Evolutionary conservation across 2,888 invertebrate genomes (phyloP).

Genomic region (Selenia dentaria): DNA sequence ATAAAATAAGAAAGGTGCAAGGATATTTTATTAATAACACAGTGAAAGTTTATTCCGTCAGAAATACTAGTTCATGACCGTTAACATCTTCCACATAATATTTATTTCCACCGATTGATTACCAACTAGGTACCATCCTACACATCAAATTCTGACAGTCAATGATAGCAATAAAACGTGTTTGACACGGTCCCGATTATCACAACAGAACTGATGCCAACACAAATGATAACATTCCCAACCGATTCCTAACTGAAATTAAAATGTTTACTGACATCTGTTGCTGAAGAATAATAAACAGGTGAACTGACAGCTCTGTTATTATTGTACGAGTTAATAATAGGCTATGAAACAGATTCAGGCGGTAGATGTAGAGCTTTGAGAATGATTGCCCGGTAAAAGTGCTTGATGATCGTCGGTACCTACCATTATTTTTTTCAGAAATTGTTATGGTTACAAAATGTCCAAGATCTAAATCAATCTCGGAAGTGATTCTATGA

Average conservation of each 20-base stretch:
- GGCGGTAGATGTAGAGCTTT: background rate
- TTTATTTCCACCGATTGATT: slow-evolving; percentile 3
- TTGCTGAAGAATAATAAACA: slow-evolving; percentile 23
- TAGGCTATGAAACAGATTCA: slow-evolving; percentile 3
- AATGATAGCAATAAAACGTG: slow-evolving; percentile 15
- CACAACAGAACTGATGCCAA: slow-evolving; percentile 18
- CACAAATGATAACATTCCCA: slow-evolving; percentile 17
- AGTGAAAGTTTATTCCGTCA: too few relatives aligned
- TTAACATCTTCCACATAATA: background rate
- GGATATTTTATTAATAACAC: too few relatives aligned
- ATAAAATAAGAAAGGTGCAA: too few relatives aligned
- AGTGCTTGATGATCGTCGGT: too few relatives aligned
- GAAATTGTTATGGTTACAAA: too few relatives aligned
- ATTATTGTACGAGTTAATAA: slow-evolving; percentile 12
- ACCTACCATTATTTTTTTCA: too few relatives aligned
- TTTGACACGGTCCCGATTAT: slow-evolving; percentile 16
- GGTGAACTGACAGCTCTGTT: slow-evolving; percentile 23
- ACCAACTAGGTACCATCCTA: too few relatives aligned
- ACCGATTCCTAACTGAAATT: slow-evolving; percentile 9
- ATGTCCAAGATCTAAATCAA: too few relatives aligned
- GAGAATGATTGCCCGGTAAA: too few relatives aligned
- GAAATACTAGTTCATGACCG: too few relatives aligned
- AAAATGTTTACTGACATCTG: slow-evolving; percentile 21
- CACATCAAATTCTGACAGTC: slow-evolving; percentile 11
- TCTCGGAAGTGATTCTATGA: too few relatives aligned